Base-by-base conservation (phyloP, 2,888 invertebrate genomes). In the Drosophila mimica region DNA sequence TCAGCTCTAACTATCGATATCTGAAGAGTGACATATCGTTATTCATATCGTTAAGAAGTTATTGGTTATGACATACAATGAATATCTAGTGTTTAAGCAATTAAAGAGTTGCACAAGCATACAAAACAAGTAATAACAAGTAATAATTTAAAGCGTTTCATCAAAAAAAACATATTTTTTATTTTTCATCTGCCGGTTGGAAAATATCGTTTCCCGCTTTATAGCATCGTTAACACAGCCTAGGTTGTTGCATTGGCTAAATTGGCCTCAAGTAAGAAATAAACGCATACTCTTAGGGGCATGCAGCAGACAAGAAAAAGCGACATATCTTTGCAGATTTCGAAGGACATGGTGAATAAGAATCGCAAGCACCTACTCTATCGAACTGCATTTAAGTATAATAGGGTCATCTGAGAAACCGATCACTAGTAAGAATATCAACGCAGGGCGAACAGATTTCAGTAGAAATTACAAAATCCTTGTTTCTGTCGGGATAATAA, bases 1-100 rank as follows among this genome's bases (percentile, higher is more conserved):
- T 46, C 46, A 67, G 66, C 38, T 48, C 33, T 68, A 28, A 34
- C 6, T 46, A 78, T 77, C 70, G 74, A 60, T 70, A 59, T 34
- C 1, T 25, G 15, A 46, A 25, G 2, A 8, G 4, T 15, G 15
- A 28, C 15, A 25, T 25, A 46, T 46, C 20, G 46, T 25, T 20
- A 9, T 46, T 0, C 13, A 20, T 25, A 8, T 8, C 20, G 13
- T 4, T 25, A 15, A 20, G 4, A 20, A 15, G 2, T 20, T 20
- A 4, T 13, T 46, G 20, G 4, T 13, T 0, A 20, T 46, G 20
- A 20, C 15, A 46, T 46, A 20, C 46, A 13, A 25, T 15, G 28
- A 15, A 28, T 46, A 46, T 8, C 20, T 46, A 8, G 46, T 25
- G 4, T 1, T 15, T 25, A 46, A 7, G 20, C 13, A 20, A 20